Evolutionary conservation across 1,140 invertebrate genomes (phyloP).

Genomic region (Gonioctena quinquepunctata): DNA sequence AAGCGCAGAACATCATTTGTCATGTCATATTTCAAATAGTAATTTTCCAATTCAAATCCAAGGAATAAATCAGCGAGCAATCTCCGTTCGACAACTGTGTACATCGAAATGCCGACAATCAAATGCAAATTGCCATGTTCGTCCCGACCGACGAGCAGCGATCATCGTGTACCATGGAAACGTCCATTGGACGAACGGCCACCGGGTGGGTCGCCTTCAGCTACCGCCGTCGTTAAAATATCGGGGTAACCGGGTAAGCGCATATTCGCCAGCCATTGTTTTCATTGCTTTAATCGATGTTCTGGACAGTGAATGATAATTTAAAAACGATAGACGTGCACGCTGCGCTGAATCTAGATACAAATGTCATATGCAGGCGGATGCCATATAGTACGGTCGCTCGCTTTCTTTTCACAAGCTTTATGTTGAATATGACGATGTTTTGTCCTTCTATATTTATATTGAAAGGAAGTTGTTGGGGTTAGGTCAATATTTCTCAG

Average conservation of each 20-base stretch:
- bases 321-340: slow-evolving; percentile 28
- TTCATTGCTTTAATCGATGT: slow-evolving; percentile 35
- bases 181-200: not conserved
- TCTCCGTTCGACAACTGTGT: not conserved
- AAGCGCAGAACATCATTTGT: not conserved
- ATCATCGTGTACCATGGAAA: not conserved
- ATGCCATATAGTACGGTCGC: no score
- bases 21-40: not conserved
- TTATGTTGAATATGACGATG: no score
- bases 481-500: no score
- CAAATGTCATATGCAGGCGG: not conserved
- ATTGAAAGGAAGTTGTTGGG: no score
- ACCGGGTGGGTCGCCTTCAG: slow-evolving; percentile 5
- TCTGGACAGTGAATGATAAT: slow-evolving; percentile 35
- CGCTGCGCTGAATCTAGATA: not conserved
- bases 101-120: slow-evolving; percentile 1
- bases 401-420: no score
- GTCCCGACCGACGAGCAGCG: not conserved
- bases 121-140: slow-evolving; percentile 1
- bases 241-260: slow-evolving; percentile 40
- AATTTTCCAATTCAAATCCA: not conserved
- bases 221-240: slow-evolving; percentile 24
- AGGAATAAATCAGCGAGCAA: not conserved
- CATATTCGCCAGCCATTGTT: slow-evolving; percentile 30
- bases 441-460: no score